phyloP scores from a whole-genome alignment of 2,113 vertebrate species.

The Saccopteryx leptura region DNA sequence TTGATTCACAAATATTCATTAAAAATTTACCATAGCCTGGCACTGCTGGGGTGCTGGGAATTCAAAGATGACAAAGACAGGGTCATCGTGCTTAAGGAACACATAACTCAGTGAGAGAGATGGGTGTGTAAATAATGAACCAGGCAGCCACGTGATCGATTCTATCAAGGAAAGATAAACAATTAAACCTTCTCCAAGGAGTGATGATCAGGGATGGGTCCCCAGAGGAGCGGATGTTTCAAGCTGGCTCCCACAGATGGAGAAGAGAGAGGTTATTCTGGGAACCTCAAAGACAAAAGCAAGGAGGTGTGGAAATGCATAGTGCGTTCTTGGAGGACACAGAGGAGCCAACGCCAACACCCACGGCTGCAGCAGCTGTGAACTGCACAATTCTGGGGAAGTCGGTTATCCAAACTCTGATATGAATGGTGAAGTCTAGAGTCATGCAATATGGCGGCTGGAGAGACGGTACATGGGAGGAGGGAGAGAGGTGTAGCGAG shows the following conservation, averaged over 20 bases:
- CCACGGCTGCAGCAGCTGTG: neutral
- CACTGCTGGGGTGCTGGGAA: neutral
- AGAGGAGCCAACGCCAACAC: neutral
- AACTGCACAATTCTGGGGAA: neutral
- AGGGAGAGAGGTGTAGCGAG: fast-evolving
- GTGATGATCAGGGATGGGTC: neutral
- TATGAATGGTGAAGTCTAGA: neutral
- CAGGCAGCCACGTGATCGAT: neutral
- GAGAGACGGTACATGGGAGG: fast-evolving
- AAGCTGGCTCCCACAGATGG: neutral
- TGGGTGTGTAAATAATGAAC: neutral
- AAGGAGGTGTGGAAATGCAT: neutral
- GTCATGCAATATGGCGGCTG: fast-evolving
- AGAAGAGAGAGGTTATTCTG: neutral
- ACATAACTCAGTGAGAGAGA: neutral
- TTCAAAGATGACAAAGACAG: neutral
- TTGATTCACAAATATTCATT: neutral
- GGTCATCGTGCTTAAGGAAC: neutral
- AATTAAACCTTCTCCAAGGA: neutral
- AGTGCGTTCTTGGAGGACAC: neutral
- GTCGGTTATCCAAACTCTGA: neutral
- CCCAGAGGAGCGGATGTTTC: neutral
- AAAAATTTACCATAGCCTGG: slow-evolving; percentile 23
- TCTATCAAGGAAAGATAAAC: neutral
- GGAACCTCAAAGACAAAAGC: neutral